phyloP scores from a whole-genome alignment of 2,888 invertebrate genomes.

The Polymixis lichenea region DNA sequence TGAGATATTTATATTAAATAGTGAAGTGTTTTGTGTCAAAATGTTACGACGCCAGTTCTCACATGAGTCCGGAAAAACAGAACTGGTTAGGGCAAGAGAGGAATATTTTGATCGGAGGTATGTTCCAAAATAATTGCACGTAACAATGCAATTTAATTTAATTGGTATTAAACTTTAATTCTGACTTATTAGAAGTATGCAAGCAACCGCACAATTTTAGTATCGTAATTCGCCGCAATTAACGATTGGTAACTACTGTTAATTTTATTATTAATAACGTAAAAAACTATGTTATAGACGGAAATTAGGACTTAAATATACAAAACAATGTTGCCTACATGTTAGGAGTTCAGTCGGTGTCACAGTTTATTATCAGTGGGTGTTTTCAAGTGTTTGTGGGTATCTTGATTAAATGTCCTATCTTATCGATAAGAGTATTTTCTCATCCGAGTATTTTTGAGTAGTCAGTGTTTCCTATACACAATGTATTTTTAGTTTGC shows the following conservation, averaged over 20 bases:
- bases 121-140: constrained; percentile 36
- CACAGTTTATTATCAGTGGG: constrained; percentile 25
- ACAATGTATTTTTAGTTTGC: background rate
- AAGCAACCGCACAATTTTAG: constrained; percentile 20
- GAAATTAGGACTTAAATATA: constrained; percentile 14
- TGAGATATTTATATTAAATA: constrained; percentile 29
- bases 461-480: constrained; percentile 3
- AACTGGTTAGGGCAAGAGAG: constrained; percentile 81
- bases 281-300: background rate
- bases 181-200: constrained; percentile 15
- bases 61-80: constrained; percentile 86
- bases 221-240: constrained; percentile 3
- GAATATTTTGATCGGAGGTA: constrained; percentile 86
- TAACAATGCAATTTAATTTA: constrained; percentile 4
- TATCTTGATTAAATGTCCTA: constrained; percentile 35
- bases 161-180: background rate
- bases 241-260: background rate
- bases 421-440: constrained; percentile 32
- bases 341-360: constrained; percentile 11
- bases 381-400: constrained; percentile 15
- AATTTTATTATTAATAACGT: background rate
- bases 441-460: constrained; percentile 19
- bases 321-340: constrained; percentile 5
- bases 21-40: constrained; percentile 61
- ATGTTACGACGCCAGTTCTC: constrained; percentile 86